Conservation (phyloP, 2,113 vertebrate genomes). For the Hyaena hyaena region DNA sequence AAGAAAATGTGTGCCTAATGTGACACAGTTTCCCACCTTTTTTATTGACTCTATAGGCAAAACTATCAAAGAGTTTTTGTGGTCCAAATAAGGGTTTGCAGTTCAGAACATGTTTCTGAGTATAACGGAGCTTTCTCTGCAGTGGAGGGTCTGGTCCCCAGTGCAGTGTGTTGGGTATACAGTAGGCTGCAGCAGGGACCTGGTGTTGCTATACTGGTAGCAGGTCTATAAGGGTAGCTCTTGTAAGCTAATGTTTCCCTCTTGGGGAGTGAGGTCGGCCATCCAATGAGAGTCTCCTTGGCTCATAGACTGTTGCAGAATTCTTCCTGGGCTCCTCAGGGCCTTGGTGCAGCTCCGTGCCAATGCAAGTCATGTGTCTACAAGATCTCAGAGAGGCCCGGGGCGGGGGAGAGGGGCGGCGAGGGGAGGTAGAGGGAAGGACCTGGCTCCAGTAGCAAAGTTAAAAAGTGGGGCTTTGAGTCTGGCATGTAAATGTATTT, state of each 20-base stretch:
- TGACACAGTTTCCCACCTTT: background rate
- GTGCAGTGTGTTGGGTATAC: fast-evolving
- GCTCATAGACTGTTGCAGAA: background rate
- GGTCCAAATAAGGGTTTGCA: background rate
- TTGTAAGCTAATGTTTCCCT: background rate
- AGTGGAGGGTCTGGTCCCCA: background rate
- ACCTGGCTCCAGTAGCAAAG: background rate
- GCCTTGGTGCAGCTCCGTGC: background rate
- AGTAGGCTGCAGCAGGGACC: fast-evolving
- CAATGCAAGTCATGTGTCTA: background rate
- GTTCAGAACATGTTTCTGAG: background rate
- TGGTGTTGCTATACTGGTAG: fast-evolving
- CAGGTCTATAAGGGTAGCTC: background rate
- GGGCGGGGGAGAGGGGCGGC: fast-evolving
- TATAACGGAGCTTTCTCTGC: too few species aligned
- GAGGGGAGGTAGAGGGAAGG: background rate
- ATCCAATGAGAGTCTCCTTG: background rate
- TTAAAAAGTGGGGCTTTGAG: background rate
- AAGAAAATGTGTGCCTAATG: background rate
- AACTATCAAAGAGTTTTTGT: background rate
- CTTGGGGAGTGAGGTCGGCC: background rate
- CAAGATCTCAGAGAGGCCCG: background rate
- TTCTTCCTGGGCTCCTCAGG: background rate
- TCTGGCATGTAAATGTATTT: background rate
- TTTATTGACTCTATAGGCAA: background rate